phyloP scores from a whole-genome alignment of 2,888 invertebrate genomes.

The Unio delphinus region DNA sequence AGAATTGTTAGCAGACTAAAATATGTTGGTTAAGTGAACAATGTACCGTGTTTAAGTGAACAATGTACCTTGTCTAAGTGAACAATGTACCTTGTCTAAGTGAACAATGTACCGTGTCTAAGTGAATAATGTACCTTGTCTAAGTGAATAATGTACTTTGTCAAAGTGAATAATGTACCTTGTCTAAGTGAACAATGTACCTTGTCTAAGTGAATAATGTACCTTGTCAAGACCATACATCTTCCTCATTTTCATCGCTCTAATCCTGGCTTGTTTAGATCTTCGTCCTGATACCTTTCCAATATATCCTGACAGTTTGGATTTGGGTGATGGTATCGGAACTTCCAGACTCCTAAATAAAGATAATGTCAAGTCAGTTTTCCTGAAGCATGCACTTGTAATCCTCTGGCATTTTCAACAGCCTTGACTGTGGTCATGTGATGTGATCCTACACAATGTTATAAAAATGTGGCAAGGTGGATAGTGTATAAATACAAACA shows the following conservation, averaged over 20 bases:
- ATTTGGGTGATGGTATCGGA: constrained; percentile 51
- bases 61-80: constrained; percentile 35
- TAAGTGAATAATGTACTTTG: constrained; percentile 28
- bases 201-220: background rate
- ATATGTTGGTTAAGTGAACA: background rate
- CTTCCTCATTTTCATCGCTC: constrained; percentile 62
- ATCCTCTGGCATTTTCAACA: background rate
- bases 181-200: too few relatives aligned
- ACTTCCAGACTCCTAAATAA: constrained; percentile 37
- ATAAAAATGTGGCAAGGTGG: background rate
- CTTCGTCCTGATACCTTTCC: constrained; percentile 54
- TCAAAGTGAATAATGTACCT: constrained; percentile 14
- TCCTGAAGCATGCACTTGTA: background rate
- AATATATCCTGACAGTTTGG: constrained; percentile 37
- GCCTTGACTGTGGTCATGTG: background rate
- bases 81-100: constrained; percentile 35
- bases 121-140: constrained; percentile 34
- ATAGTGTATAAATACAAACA: too few relatives aligned
- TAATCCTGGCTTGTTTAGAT: constrained; percentile 58
- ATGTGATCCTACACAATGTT: background rate
- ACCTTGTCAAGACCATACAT: constrained; percentile 57
- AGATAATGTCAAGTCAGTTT: background rate
- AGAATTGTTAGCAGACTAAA: too few relatives aligned
- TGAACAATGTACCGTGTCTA: too few relatives aligned
- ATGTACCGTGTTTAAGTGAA: constrained; percentile 32